phyloP scores from a whole-genome alignment of 2,888 invertebrate species.

The Aphodius granarius region DNA sequence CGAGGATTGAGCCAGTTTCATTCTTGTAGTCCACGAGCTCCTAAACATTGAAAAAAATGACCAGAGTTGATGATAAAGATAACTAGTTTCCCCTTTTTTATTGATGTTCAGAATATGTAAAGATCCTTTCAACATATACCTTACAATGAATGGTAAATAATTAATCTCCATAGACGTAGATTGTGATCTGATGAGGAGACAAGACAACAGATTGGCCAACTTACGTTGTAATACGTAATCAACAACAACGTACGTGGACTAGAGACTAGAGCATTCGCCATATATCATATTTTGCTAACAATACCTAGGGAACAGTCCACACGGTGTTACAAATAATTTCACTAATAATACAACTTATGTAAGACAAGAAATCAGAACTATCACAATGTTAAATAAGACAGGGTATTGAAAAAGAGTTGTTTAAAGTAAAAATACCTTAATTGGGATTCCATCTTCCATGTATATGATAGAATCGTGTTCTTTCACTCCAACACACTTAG shows the following conservation, averaged over 20 bases:
- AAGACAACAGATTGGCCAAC: not conserved
- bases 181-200: not conserved
- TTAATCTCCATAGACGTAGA: not conserved
- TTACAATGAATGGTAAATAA: not conserved
- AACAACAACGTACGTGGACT: not conserved
- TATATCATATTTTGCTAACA: not conserved
- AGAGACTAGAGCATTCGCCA: too few species aligned
- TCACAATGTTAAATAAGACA: not conserved
- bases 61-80: too few species aligned
- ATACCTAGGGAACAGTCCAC: not conserved
- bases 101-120: too few species aligned
- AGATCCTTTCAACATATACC: not conserved
- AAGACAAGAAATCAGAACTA: not conserved
- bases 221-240: not conserved
- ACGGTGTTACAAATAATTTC: not conserved
- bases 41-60: too few species aligned
- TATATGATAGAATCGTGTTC: slow-evolving; percentile 45
- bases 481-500: slow-evolving; percentile 48
- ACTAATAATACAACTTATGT: not conserved
- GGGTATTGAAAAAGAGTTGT: not conserved
- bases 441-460: slow-evolving; percentile 44
- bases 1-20: slow-evolving; percentile 38
- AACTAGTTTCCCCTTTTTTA: too few species aligned
- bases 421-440: slow-evolving; percentile 37
- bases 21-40: slow-evolving; percentile 39